A percentile compares a stretch with the other conserved stretches of the same genome.
Evolutionary conservation across 2,888 invertebrate species (phyloP).

Genomic region (Nomada fucata): DNA sequence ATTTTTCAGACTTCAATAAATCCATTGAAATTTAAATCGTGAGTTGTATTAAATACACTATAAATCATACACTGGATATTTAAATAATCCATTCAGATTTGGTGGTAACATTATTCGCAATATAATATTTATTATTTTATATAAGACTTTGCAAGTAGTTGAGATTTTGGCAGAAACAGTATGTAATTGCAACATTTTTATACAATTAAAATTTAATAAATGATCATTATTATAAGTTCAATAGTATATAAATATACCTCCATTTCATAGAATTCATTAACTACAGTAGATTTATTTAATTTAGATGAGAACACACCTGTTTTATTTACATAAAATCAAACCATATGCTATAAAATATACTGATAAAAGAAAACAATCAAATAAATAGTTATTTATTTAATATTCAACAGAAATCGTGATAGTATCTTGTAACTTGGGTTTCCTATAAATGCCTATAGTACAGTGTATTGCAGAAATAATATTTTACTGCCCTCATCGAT

Average conservation of each 20-base stretch:
- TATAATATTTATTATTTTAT: slow-evolving; percentile 47
- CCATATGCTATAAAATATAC: slow-evolving; percentile 15
- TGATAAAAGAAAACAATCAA: slow-evolving; percentile 23
- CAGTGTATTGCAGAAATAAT: slow-evolving; percentile 43
- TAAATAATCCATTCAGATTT: slow-evolving; percentile 5
- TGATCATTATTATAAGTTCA: slow-evolving; percentile 28
- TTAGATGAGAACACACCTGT: slow-evolving; percentile 8
- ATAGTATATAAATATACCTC: slow-evolving; percentile 33
- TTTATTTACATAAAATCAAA: slow-evolving; percentile 44
- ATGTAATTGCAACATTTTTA: slow-evolving; percentile 36
- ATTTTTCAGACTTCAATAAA: not conserved
- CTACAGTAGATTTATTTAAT: not conserved
- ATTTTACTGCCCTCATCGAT: slow-evolving; percentile 1
- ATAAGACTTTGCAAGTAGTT: slow-evolving; percentile 36
- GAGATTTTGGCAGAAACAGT: slow-evolving; percentile 19
- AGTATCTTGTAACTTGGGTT: slow-evolving; percentile 56
- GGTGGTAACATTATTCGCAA: slow-evolving; percentile 6
- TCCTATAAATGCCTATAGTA: slow-evolving; percentile 62
- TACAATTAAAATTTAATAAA: slow-evolving; percentile 40
- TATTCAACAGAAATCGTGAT: slow-evolving; percentile 68
- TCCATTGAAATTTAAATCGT: slow-evolving; percentile 23
- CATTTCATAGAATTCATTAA: slow-evolving; percentile 8
- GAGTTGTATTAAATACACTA: slow-evolving; percentile 4
- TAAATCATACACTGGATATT: slow-evolving; percentile 16
- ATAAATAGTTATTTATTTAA: slow-evolving; percentile 67